These are phyloP conservation scores for Nestor notabilis DNA, from an alignment of 2,113 vertebrate genomes.

Conservation along the genomic window DNA sequence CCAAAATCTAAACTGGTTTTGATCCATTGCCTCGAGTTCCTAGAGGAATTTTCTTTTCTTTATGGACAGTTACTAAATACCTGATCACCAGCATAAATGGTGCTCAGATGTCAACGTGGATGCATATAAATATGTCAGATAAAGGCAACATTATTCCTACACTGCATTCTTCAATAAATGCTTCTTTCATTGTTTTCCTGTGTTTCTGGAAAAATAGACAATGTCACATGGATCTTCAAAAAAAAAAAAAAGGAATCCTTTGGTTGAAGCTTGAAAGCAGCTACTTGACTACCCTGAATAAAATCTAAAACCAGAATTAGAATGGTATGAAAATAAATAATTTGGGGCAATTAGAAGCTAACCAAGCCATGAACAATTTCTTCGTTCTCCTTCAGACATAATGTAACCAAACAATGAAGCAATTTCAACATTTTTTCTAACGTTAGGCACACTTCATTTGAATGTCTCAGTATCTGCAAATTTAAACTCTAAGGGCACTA, in stretches of 20 bases:
- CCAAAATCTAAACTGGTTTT: background rate
- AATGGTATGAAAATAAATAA: conserved; percentile 58
- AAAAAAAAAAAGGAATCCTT: background rate
- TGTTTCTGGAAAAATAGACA: conserved; percentile 48
- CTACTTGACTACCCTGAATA: conserved; percentile 13
- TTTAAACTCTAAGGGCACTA: conserved; percentile 23
- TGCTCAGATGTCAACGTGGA: background rate
- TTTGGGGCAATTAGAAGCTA: conserved; percentile 57
- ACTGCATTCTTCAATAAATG: background rate
- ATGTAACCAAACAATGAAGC: conserved; percentile 57
- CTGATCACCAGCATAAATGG: background rate
- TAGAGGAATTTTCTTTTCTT: background rate
- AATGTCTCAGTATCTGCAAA: conserved; percentile 10
- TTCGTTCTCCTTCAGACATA: conserved; percentile 45
- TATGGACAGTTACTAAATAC: background rate
- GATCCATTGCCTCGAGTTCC: background rate
- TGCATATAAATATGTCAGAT: too few species aligned
- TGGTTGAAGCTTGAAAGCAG: conserved; percentile 54
- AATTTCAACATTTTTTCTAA: conserved; percentile 43
- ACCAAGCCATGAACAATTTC: conserved; percentile 18
- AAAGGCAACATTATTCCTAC: background rate
- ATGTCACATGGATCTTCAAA: background rate
- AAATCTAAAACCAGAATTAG: conserved; percentile 64
- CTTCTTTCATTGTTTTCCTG: background rate
- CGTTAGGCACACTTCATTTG: conserved; percentile 28